phyloP scores from a whole-genome alignment of 1,140 invertebrate genomes.

The Anoplolepis gracilipes region DNA sequence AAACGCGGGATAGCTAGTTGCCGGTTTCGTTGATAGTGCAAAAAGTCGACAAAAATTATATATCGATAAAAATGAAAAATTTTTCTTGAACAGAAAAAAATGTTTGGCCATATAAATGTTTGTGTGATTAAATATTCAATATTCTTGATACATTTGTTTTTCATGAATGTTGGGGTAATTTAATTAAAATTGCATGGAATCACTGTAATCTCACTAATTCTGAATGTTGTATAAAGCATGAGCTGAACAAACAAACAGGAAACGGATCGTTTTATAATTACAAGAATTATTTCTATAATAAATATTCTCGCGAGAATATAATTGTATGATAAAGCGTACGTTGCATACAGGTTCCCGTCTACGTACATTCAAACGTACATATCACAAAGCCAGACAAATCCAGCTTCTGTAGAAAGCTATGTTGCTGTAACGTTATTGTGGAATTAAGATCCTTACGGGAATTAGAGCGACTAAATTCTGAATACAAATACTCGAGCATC shows the following conservation, averaged over 20 bases:
- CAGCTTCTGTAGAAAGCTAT: not conserved
- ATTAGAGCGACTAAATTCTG: slow-evolving; percentile 37
- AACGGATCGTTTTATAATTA: not conserved
- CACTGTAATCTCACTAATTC: not conserved
- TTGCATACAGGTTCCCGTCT: not conserved
- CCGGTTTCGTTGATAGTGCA: slow-evolving; percentile 23
- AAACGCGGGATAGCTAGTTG: no score
- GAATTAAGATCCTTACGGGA: slow-evolving; percentile 50
- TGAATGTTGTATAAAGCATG: not conserved
- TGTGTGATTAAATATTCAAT: not conserved
- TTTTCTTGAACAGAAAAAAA: not conserved
- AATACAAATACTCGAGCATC: slow-evolving; percentile 33
- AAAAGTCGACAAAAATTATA: slow-evolving; percentile 28
- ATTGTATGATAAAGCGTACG: not conserved
- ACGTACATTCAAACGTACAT: not conserved
- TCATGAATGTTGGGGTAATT: not conserved
- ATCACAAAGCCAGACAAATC: slow-evolving; percentile 32
- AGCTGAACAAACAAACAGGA: not conserved
- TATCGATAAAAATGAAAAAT: slow-evolving; percentile 28
- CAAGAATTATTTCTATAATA: not conserved
- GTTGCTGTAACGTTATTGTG: slow-evolving; percentile 25
- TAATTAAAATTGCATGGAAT: not conserved
- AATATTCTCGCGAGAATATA: not conserved
- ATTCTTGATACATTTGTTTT: not conserved
- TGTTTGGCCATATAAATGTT: slow-evolving; percentile 2